A percentile compares a stretch with the other conserved stretches of the same genome.
Conservation (phyloP, 1,140 invertebrate genomes). For the Sitophilus oryzae region DNA sequence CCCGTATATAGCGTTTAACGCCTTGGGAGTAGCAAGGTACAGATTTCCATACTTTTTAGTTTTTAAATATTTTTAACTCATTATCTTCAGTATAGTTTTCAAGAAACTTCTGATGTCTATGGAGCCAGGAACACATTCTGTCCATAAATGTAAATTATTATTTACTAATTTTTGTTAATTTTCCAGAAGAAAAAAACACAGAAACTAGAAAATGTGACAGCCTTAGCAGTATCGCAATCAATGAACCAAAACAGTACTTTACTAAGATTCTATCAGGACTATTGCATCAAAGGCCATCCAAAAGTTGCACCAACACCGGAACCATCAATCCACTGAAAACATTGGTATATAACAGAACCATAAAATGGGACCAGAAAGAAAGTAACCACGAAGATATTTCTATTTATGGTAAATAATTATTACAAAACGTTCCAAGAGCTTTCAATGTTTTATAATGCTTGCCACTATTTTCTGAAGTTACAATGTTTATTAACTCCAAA, state of each 20-base stretch:
- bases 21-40: too few relatives aligned
- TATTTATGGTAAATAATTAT: neutral
- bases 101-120: too few relatives aligned
- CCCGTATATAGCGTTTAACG: too few relatives aligned
- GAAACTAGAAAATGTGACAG: slow-evolving; percentile 13
- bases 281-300: slow-evolving; percentile 8
- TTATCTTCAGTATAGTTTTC: too few relatives aligned
- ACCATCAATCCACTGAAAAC: neutral
- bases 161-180: neutral
- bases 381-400: neutral
- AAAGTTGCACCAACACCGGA: neutral
- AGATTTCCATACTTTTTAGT: too few relatives aligned
- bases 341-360: slow-evolving; percentile 2
- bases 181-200: slow-evolving; percentile 3
- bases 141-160: neutral
- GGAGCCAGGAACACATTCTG: too few relatives aligned
- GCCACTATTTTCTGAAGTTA: too few relatives aligned
- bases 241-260: slow-evolving; percentile 18
- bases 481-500: too few relatives aligned
- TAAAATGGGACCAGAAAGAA: neutral
- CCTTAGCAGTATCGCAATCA: neutral
- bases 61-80: too few relatives aligned
- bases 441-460: too few relatives aligned
- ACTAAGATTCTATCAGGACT: slow-evolving; percentile 19
- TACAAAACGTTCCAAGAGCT: too few relatives aligned